Evolutionary conservation across 2,888 invertebrate species (phyloP).

Genomic region (Opisthograptis luteolata): DNA sequence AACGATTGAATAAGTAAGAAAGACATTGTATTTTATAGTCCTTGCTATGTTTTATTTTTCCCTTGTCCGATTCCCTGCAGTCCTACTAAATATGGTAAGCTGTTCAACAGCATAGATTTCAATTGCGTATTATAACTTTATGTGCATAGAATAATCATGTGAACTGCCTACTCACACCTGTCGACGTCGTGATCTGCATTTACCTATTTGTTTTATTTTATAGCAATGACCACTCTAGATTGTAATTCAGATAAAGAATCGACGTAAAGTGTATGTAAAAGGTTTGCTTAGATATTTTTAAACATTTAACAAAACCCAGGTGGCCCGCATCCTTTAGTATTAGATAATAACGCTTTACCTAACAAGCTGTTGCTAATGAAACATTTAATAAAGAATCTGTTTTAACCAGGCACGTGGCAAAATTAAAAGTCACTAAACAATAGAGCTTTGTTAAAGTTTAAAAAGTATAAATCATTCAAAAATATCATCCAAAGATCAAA

Average conservation of each 20-base stretch:
- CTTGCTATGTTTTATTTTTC: too few relatives aligned
- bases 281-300: conserved; percentile 31
- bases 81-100: not conserved
- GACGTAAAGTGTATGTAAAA: conserved; percentile 19
- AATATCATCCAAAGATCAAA: conserved; percentile 26
- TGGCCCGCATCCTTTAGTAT: conserved; percentile 30
- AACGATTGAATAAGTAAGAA: too few relatives aligned
- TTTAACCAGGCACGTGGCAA: conserved; percentile 5
- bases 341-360: not conserved
- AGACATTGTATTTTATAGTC: too few relatives aligned
- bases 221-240: conserved; percentile 23
- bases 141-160: conserved; percentile 15
- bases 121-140: conserved; percentile 3
- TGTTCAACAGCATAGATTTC: conserved; percentile 1
- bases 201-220: conserved; percentile 21
- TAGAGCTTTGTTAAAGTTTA: not conserved
- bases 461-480: conserved; percentile 27
- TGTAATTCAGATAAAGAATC: conserved; percentile 23
- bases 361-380: not conserved
- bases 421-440: not conserved
- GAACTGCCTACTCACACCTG: conserved; percentile 11
- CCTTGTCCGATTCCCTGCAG: not conserved
- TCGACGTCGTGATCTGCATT: conserved; percentile 16
- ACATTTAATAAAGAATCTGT: not conserved
- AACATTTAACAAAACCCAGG: conserved; percentile 24